Evolutionary conservation across 2,888 invertebrate genomes (phyloP), one percentile per base, ranked within the genome.

Genomic region (Nemurella pictetii): DNA sequence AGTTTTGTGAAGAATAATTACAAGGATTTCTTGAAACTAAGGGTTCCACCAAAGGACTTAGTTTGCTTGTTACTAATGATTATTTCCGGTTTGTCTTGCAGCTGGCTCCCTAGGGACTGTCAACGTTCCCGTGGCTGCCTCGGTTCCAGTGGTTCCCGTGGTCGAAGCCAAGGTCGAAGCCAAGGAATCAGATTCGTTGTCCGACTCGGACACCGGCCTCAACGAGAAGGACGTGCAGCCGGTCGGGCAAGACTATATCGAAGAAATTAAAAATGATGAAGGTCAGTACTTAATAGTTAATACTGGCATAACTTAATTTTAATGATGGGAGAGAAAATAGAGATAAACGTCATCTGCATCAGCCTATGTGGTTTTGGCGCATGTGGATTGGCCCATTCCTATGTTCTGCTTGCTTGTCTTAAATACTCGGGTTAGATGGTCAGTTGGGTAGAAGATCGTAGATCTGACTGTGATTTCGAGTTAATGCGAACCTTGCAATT

Each of bases 191-290:
- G 88, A 88, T n/a, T 93, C 93, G 82, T 87, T 88, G 75, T 87
- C 87, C 1, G 87, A 87, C 72, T 88, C 90, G 35, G 95, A 95
- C 89, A 55, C 85, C n/a, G 83, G 81, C 36, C 84, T 85, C 15
- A 88, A 88, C 80, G 90, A 90, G 85, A 95, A 96, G 87, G 97
- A 97, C 90, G 96, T 98, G 88, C 96, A 96, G 90, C 97, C 98
- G 1, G 97, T 97, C 83, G 97, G 97, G 0, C 97, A 97, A 90
- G 99, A 99, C 91, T 99, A 98, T 90, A 98, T 99, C 89, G 98
- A 99, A 90, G 98, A 99, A 91, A 96, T 98, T 87, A 96, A 97
- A 90, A 97, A 95, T 88, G 98, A 98, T 88, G 97, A 98, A 90
- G 98, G 98, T 89, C 95, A 95, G 91, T 85, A 7, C 12, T 27